Evolutionary conservation across 2,888 invertebrate genomes (phyloP).

Genomic region (Erannis defoliaria): DNA sequence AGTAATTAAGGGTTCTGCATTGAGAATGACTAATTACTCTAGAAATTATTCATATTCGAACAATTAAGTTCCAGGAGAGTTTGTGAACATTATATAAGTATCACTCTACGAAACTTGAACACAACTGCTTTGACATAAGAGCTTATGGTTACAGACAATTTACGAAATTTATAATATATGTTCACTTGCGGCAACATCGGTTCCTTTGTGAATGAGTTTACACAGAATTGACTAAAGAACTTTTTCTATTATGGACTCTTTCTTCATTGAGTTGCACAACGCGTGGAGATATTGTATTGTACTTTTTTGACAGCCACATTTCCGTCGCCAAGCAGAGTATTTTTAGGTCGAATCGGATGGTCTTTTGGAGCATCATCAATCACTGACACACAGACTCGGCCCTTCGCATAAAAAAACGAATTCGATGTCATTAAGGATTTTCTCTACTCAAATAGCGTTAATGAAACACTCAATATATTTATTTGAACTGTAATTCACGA

Average conservation of each 20-base stretch:
- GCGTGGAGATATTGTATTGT: slow-evolving; percentile 47
- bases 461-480: slow-evolving; percentile 40
- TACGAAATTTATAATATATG: slow-evolving; percentile 35
- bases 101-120: slow-evolving; percentile 9
- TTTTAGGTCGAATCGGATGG: slow-evolving; percentile 52
- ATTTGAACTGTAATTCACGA: slow-evolving; percentile 37
- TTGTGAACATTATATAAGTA: slow-evolving; percentile 15
- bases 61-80: slow-evolving; percentile 29
- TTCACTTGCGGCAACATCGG: slow-evolving; percentile 36
- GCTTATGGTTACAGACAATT: slow-evolving; percentile 15
- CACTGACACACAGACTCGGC: slow-evolving; percentile 64
- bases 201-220: slow-evolving; percentile 56
- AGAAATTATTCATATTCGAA: slow-evolving; percentile 23
- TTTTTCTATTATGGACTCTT: slow-evolving; percentile 50
- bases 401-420: slow-evolving; percentile 64
- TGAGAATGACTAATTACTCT: slow-evolving; percentile 35
- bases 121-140: slow-evolving; percentile 17
- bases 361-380: slow-evolving; percentile 68
- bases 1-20: slow-evolving; percentile 26
- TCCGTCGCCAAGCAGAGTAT: slow-evolving; percentile 47
- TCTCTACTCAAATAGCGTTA: slow-evolving; percentile 54
- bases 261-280: slow-evolving; percentile 51
- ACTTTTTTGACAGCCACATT: slow-evolving; percentile 47
- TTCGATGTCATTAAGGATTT: slow-evolving; percentile 62
- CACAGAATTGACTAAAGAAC: slow-evolving; percentile 58